Percentiles rank a stretch among this genome's conserved stretches.
phyloP scores from a whole-genome alignment of 2,797 vertebrate species.

The Pseudomugil tenellus region DNA sequence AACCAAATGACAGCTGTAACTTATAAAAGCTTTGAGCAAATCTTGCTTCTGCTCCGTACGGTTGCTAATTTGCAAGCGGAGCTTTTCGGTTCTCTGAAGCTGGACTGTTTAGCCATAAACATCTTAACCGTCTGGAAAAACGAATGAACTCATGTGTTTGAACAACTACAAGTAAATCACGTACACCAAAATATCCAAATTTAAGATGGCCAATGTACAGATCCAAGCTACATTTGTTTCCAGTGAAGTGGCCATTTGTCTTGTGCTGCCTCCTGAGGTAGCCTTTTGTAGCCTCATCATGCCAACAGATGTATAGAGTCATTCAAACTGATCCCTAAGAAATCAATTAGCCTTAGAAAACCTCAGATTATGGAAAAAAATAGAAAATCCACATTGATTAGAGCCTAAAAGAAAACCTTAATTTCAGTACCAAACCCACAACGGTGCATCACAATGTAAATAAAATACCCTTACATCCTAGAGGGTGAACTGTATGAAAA shows the following conservation, averaged over 20 bases:
- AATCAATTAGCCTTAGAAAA: conserved; percentile 48
- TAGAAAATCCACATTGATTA: conserved; percentile 48
- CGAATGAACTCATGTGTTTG: conserved; percentile 7
- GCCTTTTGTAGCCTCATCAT: conserved; percentile 61
- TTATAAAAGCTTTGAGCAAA: conserved; percentile 23
- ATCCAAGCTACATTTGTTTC: conserved; percentile 39
- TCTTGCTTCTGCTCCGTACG: conserved; percentile 11
- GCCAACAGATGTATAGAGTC: conserved; percentile 46
- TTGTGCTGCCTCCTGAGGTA: conserved; percentile 65
- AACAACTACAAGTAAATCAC: conserved; percentile 22
- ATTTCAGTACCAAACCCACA: conserved; percentile 68
- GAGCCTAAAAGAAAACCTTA: conserved; percentile 69
- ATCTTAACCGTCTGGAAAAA: conserved; percentile 6
- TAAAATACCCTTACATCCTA: conserved; percentile 69
- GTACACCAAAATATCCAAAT: conserved; percentile 34
- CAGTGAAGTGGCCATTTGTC: conserved; percentile 56
- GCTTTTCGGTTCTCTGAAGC: conserved; percentile 13
- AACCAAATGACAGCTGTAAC: conserved; percentile 25
- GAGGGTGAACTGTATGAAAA: conserved; percentile 68
- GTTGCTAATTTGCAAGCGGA: conserved; percentile 10
- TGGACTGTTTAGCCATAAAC: conserved; percentile 19
- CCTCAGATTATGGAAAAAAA: conserved; percentile 37
- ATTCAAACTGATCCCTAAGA: conserved; percentile 65
- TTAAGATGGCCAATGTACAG: conserved; percentile 34
- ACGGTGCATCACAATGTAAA: conserved; percentile 69